Evolutionary conservation across 2,113 vertebrate genomes (phyloP), one percentile per base, ranked within the genome.

Genomic region (Mionectes macconnelli): DNA sequence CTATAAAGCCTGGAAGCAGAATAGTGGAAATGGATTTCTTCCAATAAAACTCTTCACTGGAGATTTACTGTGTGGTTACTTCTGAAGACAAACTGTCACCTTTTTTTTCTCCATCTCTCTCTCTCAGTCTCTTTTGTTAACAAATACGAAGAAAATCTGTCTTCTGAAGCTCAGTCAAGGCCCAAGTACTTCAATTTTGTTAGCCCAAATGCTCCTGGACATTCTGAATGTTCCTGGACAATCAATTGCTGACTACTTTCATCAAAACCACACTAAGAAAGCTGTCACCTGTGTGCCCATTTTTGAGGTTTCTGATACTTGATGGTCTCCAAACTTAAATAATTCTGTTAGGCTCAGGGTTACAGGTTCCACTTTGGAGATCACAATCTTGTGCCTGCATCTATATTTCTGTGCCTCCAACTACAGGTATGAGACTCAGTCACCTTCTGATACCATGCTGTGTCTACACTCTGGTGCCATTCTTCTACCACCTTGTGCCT

Each of bases 81-180:
- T 80, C 64, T 79, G n/a, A 50, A 94, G 68, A 94, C 37, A 95
- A 84, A 96, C 76, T 87, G n/a, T n/a, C 22, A 63, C 23, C 72
- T 87, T 84, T 67, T 83, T n/a, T 70, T 82, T 73, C 45, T 77
- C 31, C 22, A 13, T 28, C 66, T 60, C 18, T n/a, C 30, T 40
- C 7, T 69, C 9, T 5, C 25, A 6, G 17, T 67, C 22, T 28
- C 33, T 91, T 82, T 59, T 52, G 42, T 93, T 96, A 92, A 90
- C 72, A 94, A 93, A 90, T 88, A 89, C 47, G 72, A 90, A 94
- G 68, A 23, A 91, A 85, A 78, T 49, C 24, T 42, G 45, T 78
- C 44, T 14, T 1, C 47, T 52, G 79, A 88, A 77, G n/a, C 35
- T 90, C 79, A 81, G 44, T 23, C 73, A 90, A 86, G 85, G 88